Evolutionary conservation across 2,888 invertebrate species (phyloP), one percentile per base, ranked within the genome.

Genomic region (Pammene aurita): DNA sequence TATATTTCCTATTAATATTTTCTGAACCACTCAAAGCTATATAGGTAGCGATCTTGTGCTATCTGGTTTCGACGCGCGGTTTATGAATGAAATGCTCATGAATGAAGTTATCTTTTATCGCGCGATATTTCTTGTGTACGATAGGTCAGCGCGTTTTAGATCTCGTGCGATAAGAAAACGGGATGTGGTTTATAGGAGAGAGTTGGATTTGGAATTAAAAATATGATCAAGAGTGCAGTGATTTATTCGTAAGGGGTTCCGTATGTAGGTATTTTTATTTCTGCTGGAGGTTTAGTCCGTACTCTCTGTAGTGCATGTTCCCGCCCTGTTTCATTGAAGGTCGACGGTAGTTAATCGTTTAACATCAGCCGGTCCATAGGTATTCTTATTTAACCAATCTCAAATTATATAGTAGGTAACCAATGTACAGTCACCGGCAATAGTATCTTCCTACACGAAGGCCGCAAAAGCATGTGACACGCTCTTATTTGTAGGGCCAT

Each of bases 111-210:
- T 69, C 69, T 57, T 58, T 60, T 55, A 65, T 68, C 63, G 42
- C 54, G 58, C 54, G 41, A 69, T 69, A 65, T 48, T 55, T 69
- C 60, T 58, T 69, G 54, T 69, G 52, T 55, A 69, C 48, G 69
- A 54, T 65, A 65, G 69, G 69, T 69, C 69, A 69, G 65, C 56
- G 18, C 35, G 55, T 50, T 69, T 68, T 46, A 54, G 68, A 68
- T 68, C 63, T 50, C 60, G 67, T 18, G 58, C 14, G 69, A 69
- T 69, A 65, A 57, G 52, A 41, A 10, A 68, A 64, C 68, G 52
- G 68, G 68, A 52, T 44, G 70, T 52, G 16, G 38, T 55, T 60
- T 61, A 16, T 57, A 34, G 14, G 41, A 50, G 42, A 46, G 44
- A 52, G 35, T 68, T 34, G 55, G 35, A 26, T 35, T 34, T 34